Percentiles rank a stretch among this genome's conserved stretches.
phyloP scores from a whole-genome alignment of 2,797 vertebrate genomes.

The Xenentodon cancila region DNA sequence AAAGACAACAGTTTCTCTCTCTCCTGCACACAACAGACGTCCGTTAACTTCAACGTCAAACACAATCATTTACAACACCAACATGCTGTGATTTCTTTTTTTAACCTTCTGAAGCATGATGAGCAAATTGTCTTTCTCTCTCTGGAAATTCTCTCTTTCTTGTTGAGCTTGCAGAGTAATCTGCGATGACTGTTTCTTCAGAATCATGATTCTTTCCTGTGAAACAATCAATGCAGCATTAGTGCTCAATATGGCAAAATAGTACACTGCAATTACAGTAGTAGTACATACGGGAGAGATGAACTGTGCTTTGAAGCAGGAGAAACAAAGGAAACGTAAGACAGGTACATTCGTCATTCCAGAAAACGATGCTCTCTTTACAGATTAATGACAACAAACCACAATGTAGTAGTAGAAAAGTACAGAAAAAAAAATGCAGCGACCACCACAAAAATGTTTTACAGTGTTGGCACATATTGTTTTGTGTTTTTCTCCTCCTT shows the following conservation, averaged over 20 bases:
- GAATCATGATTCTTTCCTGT: constrained; percentile 90
- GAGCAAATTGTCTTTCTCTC: constrained; percentile 83
- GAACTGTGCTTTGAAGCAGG: constrained; percentile 17
- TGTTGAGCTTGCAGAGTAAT: constrained; percentile 81
- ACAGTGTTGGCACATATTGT: not conserved
- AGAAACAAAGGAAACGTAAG: constrained; percentile 10
- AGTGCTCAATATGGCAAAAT: not conserved
- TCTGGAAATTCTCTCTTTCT: constrained; percentile 83
- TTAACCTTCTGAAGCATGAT: constrained; percentile 83
- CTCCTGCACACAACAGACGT: constrained; percentile 68
- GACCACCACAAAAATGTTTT: constrained; percentile 3
- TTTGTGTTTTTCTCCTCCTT: too few relatives aligned
- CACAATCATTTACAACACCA: not conserved
- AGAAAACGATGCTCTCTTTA: not conserved
- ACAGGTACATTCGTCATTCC: not conserved
- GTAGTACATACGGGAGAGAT: not conserved
- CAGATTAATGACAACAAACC: constrained; percentile 46
- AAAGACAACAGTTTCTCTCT: constrained; percentile 78
- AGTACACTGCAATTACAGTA: not conserved
- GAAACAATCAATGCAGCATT: constrained; percentile 11
- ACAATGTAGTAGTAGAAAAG: constrained; percentile 19
- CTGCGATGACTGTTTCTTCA: constrained; percentile 92
- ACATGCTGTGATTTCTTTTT: constrained; percentile 14
- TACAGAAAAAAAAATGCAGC: not conserved
- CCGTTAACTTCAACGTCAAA: constrained; percentile 20